Evolutionary conservation across 2,888 invertebrate genomes (phyloP), one percentile per base, ranked within the genome.

Genomic region (Pandemis corylana): DNA sequence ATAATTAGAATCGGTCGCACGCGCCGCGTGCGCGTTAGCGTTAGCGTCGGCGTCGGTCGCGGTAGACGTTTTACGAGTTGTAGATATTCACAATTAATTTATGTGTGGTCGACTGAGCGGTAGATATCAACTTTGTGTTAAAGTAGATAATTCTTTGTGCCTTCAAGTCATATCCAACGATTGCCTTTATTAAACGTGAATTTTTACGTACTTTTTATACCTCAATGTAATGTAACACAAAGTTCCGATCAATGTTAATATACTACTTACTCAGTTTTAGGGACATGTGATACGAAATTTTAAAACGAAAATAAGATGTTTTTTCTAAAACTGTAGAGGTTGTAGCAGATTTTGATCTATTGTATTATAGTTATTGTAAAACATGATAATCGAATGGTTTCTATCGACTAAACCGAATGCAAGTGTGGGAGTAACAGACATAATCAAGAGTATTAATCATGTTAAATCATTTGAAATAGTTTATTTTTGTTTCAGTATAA

Each of bases 101-200:
- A 85, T 85, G 86, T 84, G 82, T 78, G 68, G 71, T 80, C 69
- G 76, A 84, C 84, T 82, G 76, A 77, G 78, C 81, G 85, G 85
- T 85, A 83, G 82, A 84, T 83, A 82, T 83, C 83, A 82, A 83
- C 85, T 84, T 85, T 84, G 82, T 88, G 85, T 80, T 76, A 72
- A 81, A 79, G 78, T 79, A 81, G 80, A 83, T 56, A 86, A 87
- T 83, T 84, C 84, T 89, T 90, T 89, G 93, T 94, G 94, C 94
- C 94, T 94, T 94, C 87, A 84, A 90, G 90, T 93, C 93, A 94
- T 92, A 92, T 93, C 93, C 84, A 87, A 93, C 89, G 88, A 86
- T 88, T 91, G 93, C 92, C 93, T 93, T 93, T 88, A 85, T 83
- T 84, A 81, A 85, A 85, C 84, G 86, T 89, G 87, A 89, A 88